These are phyloP conservation scores for Oncorhynchus clarkii DNA, from an alignment of 2,113 vertebrate species.

Conservation along the genomic window DNA sequence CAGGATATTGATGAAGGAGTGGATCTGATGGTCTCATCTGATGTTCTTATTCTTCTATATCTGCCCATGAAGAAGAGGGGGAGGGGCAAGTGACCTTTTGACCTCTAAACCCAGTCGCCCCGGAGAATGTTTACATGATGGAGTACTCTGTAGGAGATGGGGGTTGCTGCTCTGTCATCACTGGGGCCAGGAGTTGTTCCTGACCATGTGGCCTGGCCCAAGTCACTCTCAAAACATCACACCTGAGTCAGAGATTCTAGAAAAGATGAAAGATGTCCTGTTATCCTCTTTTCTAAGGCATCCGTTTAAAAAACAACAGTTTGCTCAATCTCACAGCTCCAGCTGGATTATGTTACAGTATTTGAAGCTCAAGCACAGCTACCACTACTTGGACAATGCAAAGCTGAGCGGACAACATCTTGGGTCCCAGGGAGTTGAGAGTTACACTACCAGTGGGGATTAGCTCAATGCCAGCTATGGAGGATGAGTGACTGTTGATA, in stretches of 20 bases:
- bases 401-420: background rate
- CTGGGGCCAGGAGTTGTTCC: no score
- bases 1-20: slow-evolving; percentile 40
- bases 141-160: background rate
- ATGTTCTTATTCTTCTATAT: background rate
- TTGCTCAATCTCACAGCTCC: no score
- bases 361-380: background rate
- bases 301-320: no score
- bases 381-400: background rate
- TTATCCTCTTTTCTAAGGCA: no score
- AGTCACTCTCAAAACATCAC: no score
- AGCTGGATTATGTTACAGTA: background rate
- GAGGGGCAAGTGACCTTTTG: slow-evolving; percentile 38
- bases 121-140: slow-evolving; percentile 7
- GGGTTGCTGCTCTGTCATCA: background rate
- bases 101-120: slow-evolving; percentile 13
- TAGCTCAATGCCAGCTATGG: background rate
- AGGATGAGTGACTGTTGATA: background rate
- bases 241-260: no score
- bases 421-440: background rate
- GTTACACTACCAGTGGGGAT: background rate
- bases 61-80: background rate
- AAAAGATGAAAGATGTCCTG: no score
- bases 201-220: no score
- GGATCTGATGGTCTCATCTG: slow-evolving; percentile 49